Evolutionary conservation across 2,797 vertebrate species (phyloP), one percentile per base, ranked within the genome.

Genomic region (Pangasius djambal): DNA sequence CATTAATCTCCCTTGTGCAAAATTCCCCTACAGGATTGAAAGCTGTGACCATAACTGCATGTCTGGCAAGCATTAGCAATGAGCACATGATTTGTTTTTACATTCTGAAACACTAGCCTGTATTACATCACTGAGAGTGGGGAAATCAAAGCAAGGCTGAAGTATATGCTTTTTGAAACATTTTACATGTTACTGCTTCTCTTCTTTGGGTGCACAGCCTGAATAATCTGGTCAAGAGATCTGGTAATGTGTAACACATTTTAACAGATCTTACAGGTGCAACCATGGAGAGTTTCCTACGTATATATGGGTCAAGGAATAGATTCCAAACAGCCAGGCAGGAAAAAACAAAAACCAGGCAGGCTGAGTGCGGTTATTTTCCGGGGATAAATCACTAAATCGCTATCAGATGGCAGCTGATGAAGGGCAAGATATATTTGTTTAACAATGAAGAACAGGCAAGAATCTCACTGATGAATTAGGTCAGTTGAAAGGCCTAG

Each of bases 81-180:
- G 86, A 89, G 34, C 67, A 85, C 82, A 91, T 90, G 69, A 89
- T 92, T 92, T 92, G 87, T 91, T 91, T 91, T 89, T 67, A 86
- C 85, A 91, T 78, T 90, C 88, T 85, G 83, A 88, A 91, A 91
- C 87, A 70, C 83, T 74, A 91, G 89, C 83, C 90, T 48, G 86
- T 90, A 93, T 90, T 92, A 89, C 92, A 93, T 94, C 89, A 94
- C 88, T 89, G 63, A 67, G 86, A 88, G 87, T 86, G 65, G 81
- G 77, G 90, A 81, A 92, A 90, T 74, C 87, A 89, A 85, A 87
- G 78, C 61, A 28, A 89, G 72, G 85, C 85, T 78, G 37, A 74
- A 78, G 77, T 86, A 55, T 72, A 77, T 75, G 87, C 85, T 90
- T 90, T 63, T 89, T 87, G 90, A 91, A 93, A 91, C 79, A 87